phyloP scores from a whole-genome alignment of 2,113 vertebrate genomes.

The Oryctolagus cuniculus region DNA sequence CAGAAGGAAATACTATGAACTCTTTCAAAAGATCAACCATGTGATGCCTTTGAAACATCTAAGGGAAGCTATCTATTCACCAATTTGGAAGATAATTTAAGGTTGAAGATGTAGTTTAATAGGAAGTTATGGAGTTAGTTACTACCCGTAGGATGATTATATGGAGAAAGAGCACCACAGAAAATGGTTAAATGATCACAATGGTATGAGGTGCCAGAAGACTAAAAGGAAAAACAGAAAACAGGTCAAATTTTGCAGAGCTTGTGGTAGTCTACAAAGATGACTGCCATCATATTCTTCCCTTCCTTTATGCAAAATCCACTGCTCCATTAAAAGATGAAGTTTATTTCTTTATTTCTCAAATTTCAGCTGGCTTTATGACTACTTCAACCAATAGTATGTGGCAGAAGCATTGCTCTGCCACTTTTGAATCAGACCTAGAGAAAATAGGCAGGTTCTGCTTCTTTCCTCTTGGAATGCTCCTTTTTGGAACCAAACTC shows the following conservation, averaged over 20 bases:
- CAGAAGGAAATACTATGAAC: neutral
- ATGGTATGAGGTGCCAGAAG: neutral
- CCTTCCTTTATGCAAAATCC: neutral
- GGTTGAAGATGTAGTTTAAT: neutral
- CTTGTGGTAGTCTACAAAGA: neutral
- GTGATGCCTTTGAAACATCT: neutral
- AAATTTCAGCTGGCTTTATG: neutral
- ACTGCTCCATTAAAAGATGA: neutral
- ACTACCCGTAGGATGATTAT: neutral
- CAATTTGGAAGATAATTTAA: neutral
- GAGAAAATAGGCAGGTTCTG: neutral
- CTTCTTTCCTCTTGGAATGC: neutral
- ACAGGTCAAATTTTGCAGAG: neutral
- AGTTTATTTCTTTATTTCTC: neutral
- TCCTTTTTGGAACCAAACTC: neutral
- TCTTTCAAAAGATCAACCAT: neutral
- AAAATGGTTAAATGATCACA: constrained; percentile 27
- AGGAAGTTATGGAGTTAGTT: neutral
- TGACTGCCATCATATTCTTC: neutral
- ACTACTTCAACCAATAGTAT: neutral
- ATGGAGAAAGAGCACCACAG: neutral
- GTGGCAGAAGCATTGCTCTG: neutral
- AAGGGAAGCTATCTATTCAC: neutral
- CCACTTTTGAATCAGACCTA: neutral
- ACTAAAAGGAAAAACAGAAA: neutral